These are phyloP conservation scores for Lamprologus sp. DNA, from an alignment of 2,113 vertebrate species.

Conservation along the genomic window DNA sequence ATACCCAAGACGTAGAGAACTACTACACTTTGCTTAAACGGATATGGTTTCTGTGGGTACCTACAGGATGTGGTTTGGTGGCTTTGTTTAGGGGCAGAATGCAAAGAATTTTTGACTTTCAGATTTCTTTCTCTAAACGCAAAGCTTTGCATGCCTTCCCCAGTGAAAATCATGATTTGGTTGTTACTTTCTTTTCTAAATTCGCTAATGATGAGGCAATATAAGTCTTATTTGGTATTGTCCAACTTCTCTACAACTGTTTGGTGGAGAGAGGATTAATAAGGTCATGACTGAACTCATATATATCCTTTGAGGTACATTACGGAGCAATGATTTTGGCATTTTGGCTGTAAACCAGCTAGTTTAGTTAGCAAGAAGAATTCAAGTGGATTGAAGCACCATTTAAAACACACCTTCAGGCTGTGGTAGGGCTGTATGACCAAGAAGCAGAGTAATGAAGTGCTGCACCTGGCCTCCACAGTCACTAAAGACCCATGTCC, in stretches of 20 bases:
- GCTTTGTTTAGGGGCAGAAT: not conserved
- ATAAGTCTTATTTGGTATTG: not conserved
- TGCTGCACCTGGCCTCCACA: not conserved
- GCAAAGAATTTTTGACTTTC: not conserved
- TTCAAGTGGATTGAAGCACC: not conserved
- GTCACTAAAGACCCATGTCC: not conserved
- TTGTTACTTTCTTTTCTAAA: not conserved
- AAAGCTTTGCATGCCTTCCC: not conserved
- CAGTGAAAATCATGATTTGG: not conserved
- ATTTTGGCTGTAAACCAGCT: not conserved
- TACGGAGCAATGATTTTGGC: not conserved
- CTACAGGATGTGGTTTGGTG: conserved; percentile 17
- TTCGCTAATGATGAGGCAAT: not conserved
- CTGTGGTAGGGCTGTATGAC: not conserved
- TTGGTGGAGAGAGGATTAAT: not conserved
- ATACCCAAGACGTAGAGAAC: not conserved
- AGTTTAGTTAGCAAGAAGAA: not conserved
- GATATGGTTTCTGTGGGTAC: not conserved
- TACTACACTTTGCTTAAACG: not conserved
- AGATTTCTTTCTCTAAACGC: not conserved
- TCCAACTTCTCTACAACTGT: not conserved
- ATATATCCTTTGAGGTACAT: not conserved
- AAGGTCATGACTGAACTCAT: not conserved
- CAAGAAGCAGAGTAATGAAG: not conserved
- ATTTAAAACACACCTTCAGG: not conserved